A percentile compares a stretch with the other conserved stretches of the same genome.
phyloP scores from a whole-genome alignment of 2,888 invertebrate genomes.

The Tipula lateralis region DNA sequence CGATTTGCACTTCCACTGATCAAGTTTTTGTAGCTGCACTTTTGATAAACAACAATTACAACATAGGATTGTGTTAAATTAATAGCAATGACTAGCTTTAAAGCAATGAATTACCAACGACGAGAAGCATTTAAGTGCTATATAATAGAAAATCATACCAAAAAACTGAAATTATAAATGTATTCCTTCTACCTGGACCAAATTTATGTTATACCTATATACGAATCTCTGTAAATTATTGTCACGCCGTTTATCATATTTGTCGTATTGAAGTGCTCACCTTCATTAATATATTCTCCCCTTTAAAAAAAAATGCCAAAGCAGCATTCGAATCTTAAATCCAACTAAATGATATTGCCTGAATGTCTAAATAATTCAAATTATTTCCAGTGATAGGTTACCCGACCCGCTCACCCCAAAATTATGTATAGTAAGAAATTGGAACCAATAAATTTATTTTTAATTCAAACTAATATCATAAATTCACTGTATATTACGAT shows the following conservation, averaged over 20 bases:
- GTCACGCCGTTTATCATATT: neutral
- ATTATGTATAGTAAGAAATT: neutral
- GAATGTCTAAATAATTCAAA: neutral
- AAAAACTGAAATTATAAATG: no score
- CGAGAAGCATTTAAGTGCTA: no score
- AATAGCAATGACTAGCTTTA: no score
- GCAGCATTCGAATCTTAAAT: neutral
- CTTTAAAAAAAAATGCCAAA: neutral
- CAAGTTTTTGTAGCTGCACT: no score
- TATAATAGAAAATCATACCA: no score
- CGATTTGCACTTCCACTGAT: no score
- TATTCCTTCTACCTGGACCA: no score
- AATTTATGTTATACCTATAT: no score
- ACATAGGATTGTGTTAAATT: no score
- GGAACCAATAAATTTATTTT: neutral
- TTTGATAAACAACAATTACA: no score
- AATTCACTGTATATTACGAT: neutral
- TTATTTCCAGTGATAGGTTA: neutral
- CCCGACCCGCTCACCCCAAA: neutral
- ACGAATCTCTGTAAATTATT: neutral
- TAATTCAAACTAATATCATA: constrained; percentile 11
- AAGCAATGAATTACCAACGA: no score
- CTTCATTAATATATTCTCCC: neutral
- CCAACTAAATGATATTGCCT: neutral
- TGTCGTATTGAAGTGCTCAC: neutral